Conservation (phyloP, 2,888 invertebrate genomes). For the Drosophila mulleri region DNA sequence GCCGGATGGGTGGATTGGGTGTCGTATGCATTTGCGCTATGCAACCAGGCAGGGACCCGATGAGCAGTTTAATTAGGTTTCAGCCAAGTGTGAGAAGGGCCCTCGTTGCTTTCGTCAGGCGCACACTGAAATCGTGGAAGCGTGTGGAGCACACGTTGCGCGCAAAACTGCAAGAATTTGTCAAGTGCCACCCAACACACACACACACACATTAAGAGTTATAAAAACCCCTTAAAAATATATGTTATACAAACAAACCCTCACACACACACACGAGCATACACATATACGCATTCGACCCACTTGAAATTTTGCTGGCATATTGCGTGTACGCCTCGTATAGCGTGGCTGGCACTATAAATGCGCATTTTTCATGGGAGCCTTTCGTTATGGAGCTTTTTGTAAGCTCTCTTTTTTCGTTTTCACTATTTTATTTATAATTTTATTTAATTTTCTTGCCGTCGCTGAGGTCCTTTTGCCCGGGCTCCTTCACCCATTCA, state of each 20-base stretch:
- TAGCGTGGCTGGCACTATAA: constrained; percentile 63
- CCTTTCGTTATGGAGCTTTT: constrained; percentile 56
- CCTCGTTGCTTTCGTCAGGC: constrained; percentile 59
- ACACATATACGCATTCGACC: constrained; percentile 10
- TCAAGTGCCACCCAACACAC: constrained; percentile 63
- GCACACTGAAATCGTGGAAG: constrained; percentile 55
- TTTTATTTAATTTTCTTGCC: constrained; percentile 77
- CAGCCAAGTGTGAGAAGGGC: constrained; percentile 59
- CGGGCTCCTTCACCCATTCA: constrained; percentile 33
- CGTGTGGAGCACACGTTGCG: constrained; percentile 64
- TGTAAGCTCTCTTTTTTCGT: constrained; percentile 43
- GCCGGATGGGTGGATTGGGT: constrained; percentile 17
- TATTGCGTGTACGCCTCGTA: constrained; percentile 56
- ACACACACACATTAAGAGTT: constrained; percentile 21
- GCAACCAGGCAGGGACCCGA: constrained; percentile 26
- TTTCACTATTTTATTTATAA: constrained; percentile 63
- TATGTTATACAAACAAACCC: constrained; percentile 41
- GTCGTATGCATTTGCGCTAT: constrained; percentile 9
- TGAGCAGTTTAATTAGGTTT: constrained; percentile 70
- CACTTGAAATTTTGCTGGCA: constrained; percentile 44
- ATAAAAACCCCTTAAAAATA: constrained; percentile 50
- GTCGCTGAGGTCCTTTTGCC: constrained; percentile 31
- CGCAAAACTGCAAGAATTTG: constrained; percentile 75
- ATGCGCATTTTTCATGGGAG: constrained; percentile 71
- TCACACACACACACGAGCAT: constrained; percentile 15